A percentile compares a stretch with the other conserved stretches of the same genome.
These are phyloP conservation scores for Ceratina japonica DNA, from an alignment of 1,140 invertebrate species.

Conservation along the genomic window DNA sequence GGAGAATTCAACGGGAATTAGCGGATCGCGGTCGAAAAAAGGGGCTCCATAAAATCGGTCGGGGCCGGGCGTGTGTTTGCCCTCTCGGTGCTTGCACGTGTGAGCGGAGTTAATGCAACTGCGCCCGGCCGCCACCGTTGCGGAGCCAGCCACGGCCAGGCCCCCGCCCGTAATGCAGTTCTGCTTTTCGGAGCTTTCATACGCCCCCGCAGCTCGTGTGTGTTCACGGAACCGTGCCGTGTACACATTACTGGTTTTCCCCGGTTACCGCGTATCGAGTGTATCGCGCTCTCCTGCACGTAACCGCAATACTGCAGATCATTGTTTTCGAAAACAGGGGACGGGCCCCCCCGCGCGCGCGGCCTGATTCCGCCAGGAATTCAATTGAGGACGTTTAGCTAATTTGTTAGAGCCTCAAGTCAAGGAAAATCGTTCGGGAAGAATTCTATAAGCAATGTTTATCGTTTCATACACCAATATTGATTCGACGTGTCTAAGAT, in stretches of 20 bases:
- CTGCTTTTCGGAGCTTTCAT: conserved; percentile 54
- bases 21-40: conserved; percentile 43
- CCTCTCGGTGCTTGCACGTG: conserved; percentile 5
- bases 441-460: no score
- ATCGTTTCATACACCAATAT: no score
- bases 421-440: background rate
- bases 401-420: no score
- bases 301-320: conserved; percentile 46
- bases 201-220: conserved; percentile 31
- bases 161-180: conserved; percentile 54
- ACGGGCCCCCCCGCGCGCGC: no score
- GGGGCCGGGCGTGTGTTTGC: conserved; percentile 21
- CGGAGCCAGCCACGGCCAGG: background rate
- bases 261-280: conserved; percentile 46
- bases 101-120: conserved; percentile 42
- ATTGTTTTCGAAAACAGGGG: conserved; percentile 51
- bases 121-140: conserved; percentile 7
- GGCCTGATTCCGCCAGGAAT: background rate
- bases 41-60: conserved; percentile 22
- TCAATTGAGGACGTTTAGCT: background rate
- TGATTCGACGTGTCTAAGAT: no score
- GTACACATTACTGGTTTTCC: conserved; percentile 52
- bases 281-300: conserved; percentile 33
- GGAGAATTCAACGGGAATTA: conserved; percentile 15
- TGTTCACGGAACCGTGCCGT: conserved; percentile 38